These are phyloP conservation scores for Lithodes maja DNA, from an alignment of 2,888 invertebrate species.

Conservation along the genomic window DNA sequence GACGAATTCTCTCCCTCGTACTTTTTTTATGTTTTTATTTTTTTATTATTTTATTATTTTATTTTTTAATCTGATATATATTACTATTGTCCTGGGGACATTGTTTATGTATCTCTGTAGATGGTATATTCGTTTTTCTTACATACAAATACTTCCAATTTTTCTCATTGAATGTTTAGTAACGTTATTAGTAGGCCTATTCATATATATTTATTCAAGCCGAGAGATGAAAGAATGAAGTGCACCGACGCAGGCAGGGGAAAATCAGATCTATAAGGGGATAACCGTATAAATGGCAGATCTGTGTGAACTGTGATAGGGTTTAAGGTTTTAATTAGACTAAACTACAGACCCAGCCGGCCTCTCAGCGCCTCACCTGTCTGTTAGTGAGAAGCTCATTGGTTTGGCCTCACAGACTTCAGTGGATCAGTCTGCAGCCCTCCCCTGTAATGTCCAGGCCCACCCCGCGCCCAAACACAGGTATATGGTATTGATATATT, in stretches of 20 bases:
- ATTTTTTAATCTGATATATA: not conserved
- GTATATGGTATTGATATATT: slow-evolving; percentile 69
- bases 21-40: not conserved
- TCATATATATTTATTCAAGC: too few species aligned
- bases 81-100: too few species aligned
- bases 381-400: slow-evolving; percentile 43
- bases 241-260: not conserved
- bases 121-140: too few species aligned
- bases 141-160: too few species aligned
- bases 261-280: not conserved
- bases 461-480: slow-evolving; percentile 72
- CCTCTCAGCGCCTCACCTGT: slow-evolving; percentile 37
- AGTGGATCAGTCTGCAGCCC: slow-evolving; percentile 75
- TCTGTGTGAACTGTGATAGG: not conserved
- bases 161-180: too few species aligned
- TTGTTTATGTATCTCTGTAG: too few species aligned
- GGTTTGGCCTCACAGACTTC: slow-evolving; percentile 34
- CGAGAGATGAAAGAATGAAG: not conserved
- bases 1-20: too few species aligned
- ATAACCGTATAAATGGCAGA: not conserved
- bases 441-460: slow-evolving; percentile 79
- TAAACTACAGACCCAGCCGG: slow-evolving; percentile 44
- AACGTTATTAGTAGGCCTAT: too few species aligned
- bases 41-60: not conserved
- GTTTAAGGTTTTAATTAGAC: not conserved